Percentiles rank a stretch among this genome's conserved stretches.
These are phyloP conservation scores for Turnix velox DNA, from an alignment of 2,113 vertebrate species.

Conservation along the genomic window DNA sequence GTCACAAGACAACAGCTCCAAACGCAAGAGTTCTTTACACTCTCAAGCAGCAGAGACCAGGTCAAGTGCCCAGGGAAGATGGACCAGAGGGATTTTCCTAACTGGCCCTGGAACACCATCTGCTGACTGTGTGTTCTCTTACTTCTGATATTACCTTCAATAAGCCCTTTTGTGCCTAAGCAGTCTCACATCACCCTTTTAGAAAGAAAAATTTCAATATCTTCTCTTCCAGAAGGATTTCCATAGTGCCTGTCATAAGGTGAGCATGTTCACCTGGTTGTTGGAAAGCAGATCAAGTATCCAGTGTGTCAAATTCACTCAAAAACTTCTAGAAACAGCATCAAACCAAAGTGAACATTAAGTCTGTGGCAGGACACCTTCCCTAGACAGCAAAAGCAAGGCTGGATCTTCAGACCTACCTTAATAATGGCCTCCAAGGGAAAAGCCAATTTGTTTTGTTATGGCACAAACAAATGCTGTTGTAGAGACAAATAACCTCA, in stretches of 20 bases:
- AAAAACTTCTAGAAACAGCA: background rate
- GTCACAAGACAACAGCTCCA: background rate
- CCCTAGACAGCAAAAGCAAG: background rate
- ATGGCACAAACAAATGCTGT: background rate
- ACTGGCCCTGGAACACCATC: background rate
- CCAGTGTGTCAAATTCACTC: background rate
- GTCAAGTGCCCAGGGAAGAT: background rate
- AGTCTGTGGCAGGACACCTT: background rate
- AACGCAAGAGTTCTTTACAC: background rate
- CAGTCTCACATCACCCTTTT: background rate
- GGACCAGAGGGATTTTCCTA: background rate
- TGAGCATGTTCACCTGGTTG: background rate
- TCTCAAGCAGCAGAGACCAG: background rate
- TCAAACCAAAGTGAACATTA: background rate
- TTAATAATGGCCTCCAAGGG: background rate
- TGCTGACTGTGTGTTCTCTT: background rate
- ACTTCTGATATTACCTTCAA: background rate
- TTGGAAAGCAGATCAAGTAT: background rate
- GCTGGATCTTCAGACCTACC: background rate
- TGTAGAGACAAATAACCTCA: background rate
- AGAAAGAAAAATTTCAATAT: background rate
- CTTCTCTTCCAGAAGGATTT: background rate
- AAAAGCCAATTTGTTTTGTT: background rate
- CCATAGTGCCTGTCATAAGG: background rate
- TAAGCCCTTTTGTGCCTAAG: background rate